phyloP scores from a whole-genome alignment of 2,113 vertebrate species.

The Tenrec ecaudatus region DNA sequence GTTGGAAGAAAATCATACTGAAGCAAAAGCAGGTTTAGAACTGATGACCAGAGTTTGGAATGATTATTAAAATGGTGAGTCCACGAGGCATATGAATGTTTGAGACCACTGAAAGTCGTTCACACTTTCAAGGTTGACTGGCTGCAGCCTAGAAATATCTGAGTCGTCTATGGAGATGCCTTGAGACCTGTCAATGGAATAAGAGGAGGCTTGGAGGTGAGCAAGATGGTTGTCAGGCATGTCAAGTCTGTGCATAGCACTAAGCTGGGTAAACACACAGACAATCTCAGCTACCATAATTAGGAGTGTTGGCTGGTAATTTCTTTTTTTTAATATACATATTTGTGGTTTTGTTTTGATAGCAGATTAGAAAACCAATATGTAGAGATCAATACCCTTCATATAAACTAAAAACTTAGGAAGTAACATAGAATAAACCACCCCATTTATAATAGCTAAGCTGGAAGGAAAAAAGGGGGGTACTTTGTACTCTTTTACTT shows the following conservation, averaged over 20 bases:
- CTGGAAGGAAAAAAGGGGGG: conserved; percentile 2
- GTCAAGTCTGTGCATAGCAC: background rate
- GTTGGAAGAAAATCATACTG: background rate
- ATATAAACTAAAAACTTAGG: background rate
- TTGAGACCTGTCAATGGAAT: background rate
- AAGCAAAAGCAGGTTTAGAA: background rate
- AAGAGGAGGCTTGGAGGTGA: background rate
- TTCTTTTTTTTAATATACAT: background rate
- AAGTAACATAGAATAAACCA: background rate
- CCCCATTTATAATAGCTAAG: background rate
- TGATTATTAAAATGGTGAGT: background rate
- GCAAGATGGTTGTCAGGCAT: background rate
- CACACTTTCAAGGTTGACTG: conserved; percentile 36
- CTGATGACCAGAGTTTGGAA: background rate
- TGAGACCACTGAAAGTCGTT: background rate
- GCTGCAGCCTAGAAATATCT: conserved; percentile 53
- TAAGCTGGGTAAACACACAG: background rate
- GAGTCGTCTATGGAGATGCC: conserved; percentile 34
- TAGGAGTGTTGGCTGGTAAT: too few relatives aligned
- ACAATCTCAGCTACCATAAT: background rate
- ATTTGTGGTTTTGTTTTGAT: background rate
- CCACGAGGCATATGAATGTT: too few relatives aligned
- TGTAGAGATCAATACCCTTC: background rate
- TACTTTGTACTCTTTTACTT: conserved; percentile 54
- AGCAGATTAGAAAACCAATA: background rate